Evolutionary conservation across 2,888 invertebrate genomes (phyloP), one percentile per base, ranked within the genome.

Genomic region (Athalia rosae): DNA sequence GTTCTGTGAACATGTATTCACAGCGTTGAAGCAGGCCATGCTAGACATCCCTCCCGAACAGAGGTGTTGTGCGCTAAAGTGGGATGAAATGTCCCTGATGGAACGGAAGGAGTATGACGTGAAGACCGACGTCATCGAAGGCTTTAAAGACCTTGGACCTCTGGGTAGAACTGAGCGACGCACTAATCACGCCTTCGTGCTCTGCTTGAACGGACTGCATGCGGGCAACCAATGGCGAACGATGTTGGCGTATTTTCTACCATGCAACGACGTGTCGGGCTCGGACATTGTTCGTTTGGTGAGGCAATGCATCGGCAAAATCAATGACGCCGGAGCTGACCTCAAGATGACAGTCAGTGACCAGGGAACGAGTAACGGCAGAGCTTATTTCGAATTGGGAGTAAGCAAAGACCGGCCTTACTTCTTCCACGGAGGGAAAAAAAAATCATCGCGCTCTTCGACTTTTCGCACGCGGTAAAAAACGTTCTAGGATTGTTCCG

Each of bases 1-100:
- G 0, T 4, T 56, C 13, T 56, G 56, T 9, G 56, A 56, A 4
- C 56, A 56, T 9, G 5, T 56, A 56, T 56, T 56, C 9, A n/a
- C 56, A 56, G 56, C 56, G 11, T 6, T 56, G 0, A 56, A 56
- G 13, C 56, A 56, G 56, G 56, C 56, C 56, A 56, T 56, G 56
- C 11, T 4, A 3, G 5, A 56, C 9, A 56, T 56, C 13, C 11
- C 56, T n/a, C 56, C 9, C 9, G 56, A 77, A 63, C 80, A 80
- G 78, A 76, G 79, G 47, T 76, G 83, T 61, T 83, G 84, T 76
- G 82, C 83, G 58, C 64, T 84, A 6, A 79, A 84, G 78, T 81
- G 81, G 78, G 81, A 85, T 79, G 83, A 84, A 77, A 83, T 83
- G 80, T 56, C 80, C 13, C 81, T 84, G 0, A 84, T 81, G 61